phyloP scores from a whole-genome alignment of 2,888 invertebrate species.

The Herminia tarsipennalis region DNA sequence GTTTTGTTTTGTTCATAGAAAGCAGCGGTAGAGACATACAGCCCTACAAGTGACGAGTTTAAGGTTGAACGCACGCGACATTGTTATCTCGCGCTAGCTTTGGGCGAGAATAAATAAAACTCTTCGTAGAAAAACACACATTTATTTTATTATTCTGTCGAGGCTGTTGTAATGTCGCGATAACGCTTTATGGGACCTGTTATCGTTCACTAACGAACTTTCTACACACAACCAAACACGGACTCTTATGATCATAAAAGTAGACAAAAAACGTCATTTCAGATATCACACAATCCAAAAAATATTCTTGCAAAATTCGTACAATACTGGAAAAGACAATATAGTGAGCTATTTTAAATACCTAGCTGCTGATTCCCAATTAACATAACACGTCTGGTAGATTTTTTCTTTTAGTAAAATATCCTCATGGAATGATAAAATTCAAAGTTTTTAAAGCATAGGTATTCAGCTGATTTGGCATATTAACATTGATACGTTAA shows the following conservation, averaged over 20 bases:
- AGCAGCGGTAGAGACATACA: conserved; percentile 13
- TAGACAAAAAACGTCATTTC: conserved; percentile 14
- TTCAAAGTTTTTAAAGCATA: conserved; percentile 24
- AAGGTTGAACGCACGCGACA: conserved; percentile 76
- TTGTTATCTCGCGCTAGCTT: conserved; percentile 79
- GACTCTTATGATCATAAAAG: conserved; percentile 24
- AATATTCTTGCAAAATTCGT: conserved; percentile 21
- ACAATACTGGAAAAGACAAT: conserved; percentile 24
- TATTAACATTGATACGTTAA: conserved; percentile 69
- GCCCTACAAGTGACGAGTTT: conserved; percentile 42
- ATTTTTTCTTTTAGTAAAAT: conserved; percentile 34
- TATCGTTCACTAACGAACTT: conserved; percentile 75
- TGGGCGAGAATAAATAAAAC: conserved; percentile 80
- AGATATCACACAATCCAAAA: conserved; percentile 14
- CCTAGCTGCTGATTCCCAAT: conserved; percentile 37
- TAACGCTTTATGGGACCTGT: conserved; percentile 79
- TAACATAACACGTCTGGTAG: conserved; percentile 57
- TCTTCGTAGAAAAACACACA: conserved; percentile 79
- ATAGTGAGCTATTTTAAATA: conserved; percentile 24
- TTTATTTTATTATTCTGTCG: conserved; percentile 80
- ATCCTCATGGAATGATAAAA: conserved; percentile 52
- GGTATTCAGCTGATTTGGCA: conserved; percentile 43
- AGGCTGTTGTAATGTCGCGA: conserved; percentile 68
- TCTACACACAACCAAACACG: conserved; percentile 48
- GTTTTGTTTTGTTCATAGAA: not conserved